A percentile compares a stretch with the other conserved stretches of the same genome.
phyloP scores from a whole-genome alignment of 2,888 invertebrate species.

The Heterodera filipjevi region DNA sequence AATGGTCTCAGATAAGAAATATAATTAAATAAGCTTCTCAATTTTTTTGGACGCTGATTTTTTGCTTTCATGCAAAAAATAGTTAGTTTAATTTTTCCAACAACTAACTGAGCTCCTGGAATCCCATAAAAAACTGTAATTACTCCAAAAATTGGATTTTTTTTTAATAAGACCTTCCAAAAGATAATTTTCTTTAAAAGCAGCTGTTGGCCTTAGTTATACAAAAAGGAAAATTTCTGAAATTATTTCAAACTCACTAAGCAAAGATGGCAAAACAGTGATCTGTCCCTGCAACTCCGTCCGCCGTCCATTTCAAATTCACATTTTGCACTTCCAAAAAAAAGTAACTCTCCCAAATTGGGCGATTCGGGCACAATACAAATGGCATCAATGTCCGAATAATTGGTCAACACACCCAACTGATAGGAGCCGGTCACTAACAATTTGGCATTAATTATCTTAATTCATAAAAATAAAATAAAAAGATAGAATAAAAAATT shows the following conservation, averaged over 20 bases:
- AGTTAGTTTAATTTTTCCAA: too few species aligned
- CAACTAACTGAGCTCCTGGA: too few species aligned
- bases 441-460: neutral
- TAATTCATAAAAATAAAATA: neutral
- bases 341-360: neutral
- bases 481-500: neutral
- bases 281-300: neutral
- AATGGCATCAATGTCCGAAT: conserved; percentile 1
- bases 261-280: neutral
- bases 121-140: too few species aligned
- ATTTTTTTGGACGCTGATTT: too few species aligned
- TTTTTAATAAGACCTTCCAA: too few species aligned
- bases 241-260: neutral
- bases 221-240: neutral
- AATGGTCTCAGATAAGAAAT: too few species aligned
- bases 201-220: too few species aligned
- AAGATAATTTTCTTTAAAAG: too few species aligned
- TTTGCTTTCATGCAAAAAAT: too few species aligned
- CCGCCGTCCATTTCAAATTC: neutral
- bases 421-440: neutral
- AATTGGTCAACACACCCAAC: neutral
- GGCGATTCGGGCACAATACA: neutral
- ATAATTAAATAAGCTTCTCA: too few species aligned
- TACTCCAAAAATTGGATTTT: too few species aligned
- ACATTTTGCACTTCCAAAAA: neutral